A percentile compares a stretch with the other conserved stretches of the same genome.
These are phyloP conservation scores for Rhinolophus ferrumequinum DNA, from an alignment of 2,113 vertebrate genomes.

Conservation along the genomic window DNA sequence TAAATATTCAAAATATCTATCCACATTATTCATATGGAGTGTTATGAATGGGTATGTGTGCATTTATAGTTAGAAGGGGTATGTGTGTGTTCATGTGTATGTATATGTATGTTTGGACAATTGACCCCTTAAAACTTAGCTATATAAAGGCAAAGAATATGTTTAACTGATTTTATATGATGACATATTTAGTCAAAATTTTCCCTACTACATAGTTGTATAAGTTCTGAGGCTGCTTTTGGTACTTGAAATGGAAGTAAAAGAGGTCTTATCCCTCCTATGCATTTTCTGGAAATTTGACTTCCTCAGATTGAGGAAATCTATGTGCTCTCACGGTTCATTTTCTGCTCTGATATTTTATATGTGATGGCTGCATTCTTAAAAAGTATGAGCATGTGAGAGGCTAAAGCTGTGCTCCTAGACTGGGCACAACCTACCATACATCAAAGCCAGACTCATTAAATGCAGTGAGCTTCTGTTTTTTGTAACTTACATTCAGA, in stretches of 20 bases:
- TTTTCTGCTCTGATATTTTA: neutral
- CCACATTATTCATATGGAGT: constrained; percentile 30
- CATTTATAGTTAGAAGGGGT: neutral
- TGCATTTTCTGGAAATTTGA: constrained; percentile 43
- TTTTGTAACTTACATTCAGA: constrained; percentile 31
- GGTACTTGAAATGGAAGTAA: neutral
- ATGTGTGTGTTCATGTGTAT: neutral
- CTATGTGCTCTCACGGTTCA: neutral
- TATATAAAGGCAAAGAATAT: neutral
- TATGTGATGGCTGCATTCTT: neutral
- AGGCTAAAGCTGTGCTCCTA: neutral
- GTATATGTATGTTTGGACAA: neutral
- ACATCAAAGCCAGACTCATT: neutral
- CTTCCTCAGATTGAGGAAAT: constrained; percentile 16
- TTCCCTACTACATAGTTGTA: constrained; percentile 21
- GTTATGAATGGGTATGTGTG: neutral
- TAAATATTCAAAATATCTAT: constrained; percentile 25
- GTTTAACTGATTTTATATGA: constrained; percentile 37
- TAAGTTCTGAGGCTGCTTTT: neutral
- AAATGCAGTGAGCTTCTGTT: neutral
- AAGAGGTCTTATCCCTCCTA: neutral
- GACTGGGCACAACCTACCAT: neutral
- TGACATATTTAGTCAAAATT: constrained; percentile 28
- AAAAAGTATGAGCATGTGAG: neutral
- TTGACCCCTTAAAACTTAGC: neutral